Base-by-base conservation (phyloP, 23 tunicate species). In the Diplosoma virens region DNA sequence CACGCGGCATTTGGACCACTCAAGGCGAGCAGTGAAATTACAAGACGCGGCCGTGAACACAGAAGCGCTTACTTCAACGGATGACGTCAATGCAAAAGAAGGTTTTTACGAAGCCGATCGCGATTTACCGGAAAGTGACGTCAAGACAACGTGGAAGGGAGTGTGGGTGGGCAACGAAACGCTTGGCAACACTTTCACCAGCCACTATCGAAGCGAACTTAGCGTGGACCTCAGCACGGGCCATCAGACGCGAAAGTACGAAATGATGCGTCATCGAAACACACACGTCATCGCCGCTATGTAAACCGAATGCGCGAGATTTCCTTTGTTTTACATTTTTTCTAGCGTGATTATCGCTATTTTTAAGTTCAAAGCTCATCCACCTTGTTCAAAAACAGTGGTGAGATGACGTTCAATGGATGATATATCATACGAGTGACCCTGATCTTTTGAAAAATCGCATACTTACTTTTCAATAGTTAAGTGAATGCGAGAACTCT, bases 121-220 rank as follows among this genome's bases (percentile, higher is more conserved):
- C 17, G 22, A 55, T 17, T 4, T 18, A 9, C 17, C 23, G 23
- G 23, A n/a, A n/a, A n/a, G 6, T 9, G 52, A 67, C 21, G 14
- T 21, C 23, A 64, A 63, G 55, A 22, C 29, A 29, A 74, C 32
- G 37, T 74, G 87, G 87, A 63, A 74, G 25, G 65, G 81, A 30
- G 81, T 82, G 3, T 46, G 41, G 36, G 87, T 82, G n/a, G 87
- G 75, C 28, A 45, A 37, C 7, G 74, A 63, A 48, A 37, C 18
- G 9, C 18, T 3, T 5, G 81, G 33, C 23, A 63, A 73, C 58
- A 25, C 47, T 0, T 47, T 56, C 0, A 20, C 52, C 37, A 59
- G 25, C 17, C 75, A 67, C 7, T 81, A 82, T 59, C 75, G 80
- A 9, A 82, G 67, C 36, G 87, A 82, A 73, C 81, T 82, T 0